phyloP scores from a whole-genome alignment of 2,888 invertebrate species.

The Nipponacmea schrenckii region DNA sequence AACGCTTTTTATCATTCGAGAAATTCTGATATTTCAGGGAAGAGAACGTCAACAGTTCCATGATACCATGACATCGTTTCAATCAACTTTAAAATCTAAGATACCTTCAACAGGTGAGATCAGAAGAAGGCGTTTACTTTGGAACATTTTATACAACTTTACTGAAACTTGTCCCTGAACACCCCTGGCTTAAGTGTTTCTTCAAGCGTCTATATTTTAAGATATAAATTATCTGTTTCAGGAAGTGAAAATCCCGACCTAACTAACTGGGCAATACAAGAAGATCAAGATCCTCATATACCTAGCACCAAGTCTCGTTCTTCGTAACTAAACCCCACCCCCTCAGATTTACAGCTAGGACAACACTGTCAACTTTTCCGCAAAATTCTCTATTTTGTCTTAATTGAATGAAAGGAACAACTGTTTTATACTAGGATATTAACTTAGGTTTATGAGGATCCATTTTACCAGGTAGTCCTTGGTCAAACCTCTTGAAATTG shows the following conservation, averaged over 20 bases:
- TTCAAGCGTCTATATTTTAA: no score
- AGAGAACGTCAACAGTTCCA: slow-evolving; percentile 61
- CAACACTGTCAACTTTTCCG: neutral
- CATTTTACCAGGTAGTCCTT: no score
- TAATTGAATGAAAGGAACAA: no score
- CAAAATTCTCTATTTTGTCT: neutral
- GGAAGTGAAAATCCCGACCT: slow-evolving; percentile 20
- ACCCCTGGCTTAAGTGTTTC: no score
- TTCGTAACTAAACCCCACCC: slow-evolving; percentile 27
- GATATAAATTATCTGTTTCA: neutral
- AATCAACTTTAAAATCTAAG: slow-evolving; percentile 51
- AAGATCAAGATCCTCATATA: slow-evolving; percentile 32
- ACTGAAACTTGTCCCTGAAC: no score
- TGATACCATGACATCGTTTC: slow-evolving; percentile 62
- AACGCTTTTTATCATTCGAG: no score
- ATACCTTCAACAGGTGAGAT: slow-evolving; percentile 30
- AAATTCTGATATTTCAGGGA: slow-evolving; percentile 49
- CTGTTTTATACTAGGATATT: no score
- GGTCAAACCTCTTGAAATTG: no score
- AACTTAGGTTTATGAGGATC: no score
- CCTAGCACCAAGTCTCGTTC: slow-evolving; percentile 40
- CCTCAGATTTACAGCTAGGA: neutral
- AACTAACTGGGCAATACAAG: slow-evolving; percentile 34
- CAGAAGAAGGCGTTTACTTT: no score
- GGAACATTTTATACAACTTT: no score